Evolutionary conservation across 2,888 invertebrate species (phyloP).

Genomic region (Andrena camellia): DNA sequence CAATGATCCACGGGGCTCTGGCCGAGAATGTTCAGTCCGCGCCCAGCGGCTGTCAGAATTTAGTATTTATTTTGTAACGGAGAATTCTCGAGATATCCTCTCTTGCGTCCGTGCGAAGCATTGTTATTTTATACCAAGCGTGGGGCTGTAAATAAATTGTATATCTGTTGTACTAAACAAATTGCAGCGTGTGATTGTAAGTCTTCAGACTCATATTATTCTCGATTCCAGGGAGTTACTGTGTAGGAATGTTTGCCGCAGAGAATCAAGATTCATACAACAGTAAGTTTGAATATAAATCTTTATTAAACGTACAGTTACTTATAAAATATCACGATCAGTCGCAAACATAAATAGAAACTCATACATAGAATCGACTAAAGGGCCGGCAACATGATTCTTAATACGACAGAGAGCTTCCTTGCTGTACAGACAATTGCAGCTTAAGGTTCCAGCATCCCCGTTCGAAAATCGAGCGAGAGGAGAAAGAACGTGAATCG

Average conservation of each 20-base stretch:
- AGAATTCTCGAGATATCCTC: constrained; percentile 14
- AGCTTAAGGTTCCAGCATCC: too few species aligned
- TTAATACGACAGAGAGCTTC: too few species aligned
- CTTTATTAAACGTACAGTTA: too few species aligned
- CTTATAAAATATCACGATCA: too few species aligned
- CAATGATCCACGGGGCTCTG: neutral
- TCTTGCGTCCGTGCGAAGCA: constrained; percentile 62
- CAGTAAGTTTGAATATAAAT: too few species aligned
- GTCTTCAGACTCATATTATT: neutral
- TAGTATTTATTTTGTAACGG: constrained; percentile 50
- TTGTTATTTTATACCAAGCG: constrained; percentile 54
- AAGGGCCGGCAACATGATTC: too few species aligned
- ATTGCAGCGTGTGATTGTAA: neutral
- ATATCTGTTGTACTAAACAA: constrained; percentile 76
- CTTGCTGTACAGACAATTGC: too few species aligned
- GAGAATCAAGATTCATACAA: too few species aligned
- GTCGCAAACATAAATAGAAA: too few species aligned
- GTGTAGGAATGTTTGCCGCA: too few species aligned
- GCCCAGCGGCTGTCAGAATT: constrained; percentile 10
- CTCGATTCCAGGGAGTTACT: neutral
- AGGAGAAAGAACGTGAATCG: neutral
- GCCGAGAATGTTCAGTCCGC: neutral
- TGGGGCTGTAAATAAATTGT: constrained; percentile 81
- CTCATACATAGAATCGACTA: too few species aligned
- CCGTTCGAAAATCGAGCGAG: neutral